Conservation (phyloP, 2,888 invertebrate species). For the Limnephilus auricula region DNA sequence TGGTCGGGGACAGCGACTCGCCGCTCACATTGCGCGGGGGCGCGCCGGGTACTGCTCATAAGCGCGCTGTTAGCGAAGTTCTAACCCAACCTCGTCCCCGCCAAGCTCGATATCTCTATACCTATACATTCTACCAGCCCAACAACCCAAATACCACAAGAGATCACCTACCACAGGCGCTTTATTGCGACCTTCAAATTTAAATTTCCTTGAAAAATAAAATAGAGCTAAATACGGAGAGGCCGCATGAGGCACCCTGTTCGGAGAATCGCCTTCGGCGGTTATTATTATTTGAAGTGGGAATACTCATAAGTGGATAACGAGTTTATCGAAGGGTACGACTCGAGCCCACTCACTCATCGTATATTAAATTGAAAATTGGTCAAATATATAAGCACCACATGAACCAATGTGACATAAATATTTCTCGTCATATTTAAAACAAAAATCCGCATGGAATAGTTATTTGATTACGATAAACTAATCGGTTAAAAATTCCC, state of each 20-base stretch:
- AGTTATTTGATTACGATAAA: neutral
- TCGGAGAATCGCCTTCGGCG: neutral
- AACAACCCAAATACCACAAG: too few relatives aligned
- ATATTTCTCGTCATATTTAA: too few relatives aligned
- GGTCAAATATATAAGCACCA: too few relatives aligned
- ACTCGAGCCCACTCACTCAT: too few relatives aligned
- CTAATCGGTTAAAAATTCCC: neutral
- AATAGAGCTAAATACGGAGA: too few relatives aligned
- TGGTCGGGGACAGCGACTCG: conserved; percentile 91
- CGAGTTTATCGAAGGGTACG: neutral
- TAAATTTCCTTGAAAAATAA: too few relatives aligned
- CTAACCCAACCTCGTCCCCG: conserved; percentile 45
- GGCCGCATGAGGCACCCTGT: too few relatives aligned
- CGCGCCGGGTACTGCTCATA: conserved; percentile 92
- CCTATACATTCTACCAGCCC: neutral
- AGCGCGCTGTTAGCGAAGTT: conserved; percentile 68
- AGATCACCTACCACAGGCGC: neutral
- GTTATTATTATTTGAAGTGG: neutral
- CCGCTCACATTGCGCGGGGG: conserved; percentile 97
- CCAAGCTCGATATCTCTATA: neutral
- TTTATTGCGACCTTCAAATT: neutral
- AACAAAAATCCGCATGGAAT: neutral
- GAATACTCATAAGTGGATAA: neutral
- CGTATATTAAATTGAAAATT: too few relatives aligned
- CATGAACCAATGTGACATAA: too few relatives aligned